phyloP scores from a whole-genome alignment of 1,140 invertebrate genomes.

The Aphis craccivora region DNA sequence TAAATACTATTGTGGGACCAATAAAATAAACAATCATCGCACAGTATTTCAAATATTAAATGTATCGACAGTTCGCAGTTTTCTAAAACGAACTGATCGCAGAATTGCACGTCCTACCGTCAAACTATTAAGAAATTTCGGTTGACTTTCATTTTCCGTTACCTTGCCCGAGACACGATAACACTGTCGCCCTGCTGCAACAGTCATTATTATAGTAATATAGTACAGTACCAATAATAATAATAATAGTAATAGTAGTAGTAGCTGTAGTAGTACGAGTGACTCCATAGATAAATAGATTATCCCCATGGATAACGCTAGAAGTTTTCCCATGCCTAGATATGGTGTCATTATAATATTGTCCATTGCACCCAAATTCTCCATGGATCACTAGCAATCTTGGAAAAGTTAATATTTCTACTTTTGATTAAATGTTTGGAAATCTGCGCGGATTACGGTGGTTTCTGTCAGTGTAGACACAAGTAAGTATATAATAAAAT shows the following conservation, averaged over 20 bases:
- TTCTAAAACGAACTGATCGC: neutral
- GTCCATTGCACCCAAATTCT: neutral
- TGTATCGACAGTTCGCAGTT: neutral
- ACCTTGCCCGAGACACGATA: slow-evolving; percentile 8
- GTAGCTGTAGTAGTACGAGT: neutral
- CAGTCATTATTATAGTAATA: neutral
- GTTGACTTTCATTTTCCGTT: slow-evolving; percentile 39
- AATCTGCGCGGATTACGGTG: no score
- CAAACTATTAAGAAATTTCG: slow-evolving; percentile 14
- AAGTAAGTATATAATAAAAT: no score
- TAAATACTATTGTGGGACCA: no score
- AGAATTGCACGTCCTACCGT: neutral
- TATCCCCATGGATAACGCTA: no score
- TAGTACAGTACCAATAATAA: no score
- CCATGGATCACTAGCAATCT: neutral
- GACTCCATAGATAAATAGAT: no score
- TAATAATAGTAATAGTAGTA: neutral
- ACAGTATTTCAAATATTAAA: neutral
- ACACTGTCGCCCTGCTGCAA: neutral
- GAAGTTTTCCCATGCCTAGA: neutral
- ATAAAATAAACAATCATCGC: neutral
- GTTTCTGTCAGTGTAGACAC: no score
- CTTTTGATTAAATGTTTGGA: neutral
- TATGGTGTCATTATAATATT: neutral
- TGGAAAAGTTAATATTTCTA: neutral